Percentiles rank a stretch among this genome's conserved stretches.
These are phyloP conservation scores for Piaya cayana DNA, from an alignment of 2,113 vertebrate genomes.

Conservation along the genomic window DNA sequence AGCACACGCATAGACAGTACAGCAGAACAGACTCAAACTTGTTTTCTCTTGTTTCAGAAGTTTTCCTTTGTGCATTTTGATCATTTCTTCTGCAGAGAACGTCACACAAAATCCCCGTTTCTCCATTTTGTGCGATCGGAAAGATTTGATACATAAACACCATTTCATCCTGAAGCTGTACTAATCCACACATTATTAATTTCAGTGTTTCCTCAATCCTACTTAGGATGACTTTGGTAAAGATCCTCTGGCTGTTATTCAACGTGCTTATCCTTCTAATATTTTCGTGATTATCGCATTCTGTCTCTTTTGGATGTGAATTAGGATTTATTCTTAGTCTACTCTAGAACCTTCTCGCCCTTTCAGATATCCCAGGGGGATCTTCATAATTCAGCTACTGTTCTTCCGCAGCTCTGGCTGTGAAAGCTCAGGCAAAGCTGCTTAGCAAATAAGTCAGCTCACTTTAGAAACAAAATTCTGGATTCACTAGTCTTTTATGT, in stretches of 20 bases:
- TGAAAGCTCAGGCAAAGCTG: constrained; percentile 57
- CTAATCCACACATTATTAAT: constrained; percentile 62
- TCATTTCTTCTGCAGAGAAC: background rate
- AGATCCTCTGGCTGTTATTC: constrained; percentile 61
- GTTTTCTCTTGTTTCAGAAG: constrained; percentile 2
- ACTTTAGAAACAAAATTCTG: background rate
- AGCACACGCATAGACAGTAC: background rate
- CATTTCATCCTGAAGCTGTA: constrained; percentile 26
- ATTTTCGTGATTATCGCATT: constrained; percentile 65
- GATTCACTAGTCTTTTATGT: constrained; percentile 35
- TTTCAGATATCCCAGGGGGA: constrained; percentile 55
- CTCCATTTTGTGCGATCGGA: background rate
- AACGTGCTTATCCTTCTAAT: constrained; percentile 55
- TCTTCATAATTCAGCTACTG: constrained; percentile 63
- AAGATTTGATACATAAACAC: background rate
- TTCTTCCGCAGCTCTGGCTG: background rate
- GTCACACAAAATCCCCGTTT: background rate
- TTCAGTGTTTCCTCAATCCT: constrained; percentile 59
- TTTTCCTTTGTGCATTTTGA: background rate
- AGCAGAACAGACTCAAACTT: background rate
- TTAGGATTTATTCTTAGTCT: constrained; percentile 63
- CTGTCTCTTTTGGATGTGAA: constrained; percentile 49
- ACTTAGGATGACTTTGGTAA: constrained; percentile 56
- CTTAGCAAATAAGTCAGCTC: constrained; percentile 63
- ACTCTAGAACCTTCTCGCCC: constrained; percentile 61